These are phyloP conservation scores for Parazoanthus darwini DNA, from an alignment of 92 coral and sea anemone species.

Conservation along the genomic window DNA sequence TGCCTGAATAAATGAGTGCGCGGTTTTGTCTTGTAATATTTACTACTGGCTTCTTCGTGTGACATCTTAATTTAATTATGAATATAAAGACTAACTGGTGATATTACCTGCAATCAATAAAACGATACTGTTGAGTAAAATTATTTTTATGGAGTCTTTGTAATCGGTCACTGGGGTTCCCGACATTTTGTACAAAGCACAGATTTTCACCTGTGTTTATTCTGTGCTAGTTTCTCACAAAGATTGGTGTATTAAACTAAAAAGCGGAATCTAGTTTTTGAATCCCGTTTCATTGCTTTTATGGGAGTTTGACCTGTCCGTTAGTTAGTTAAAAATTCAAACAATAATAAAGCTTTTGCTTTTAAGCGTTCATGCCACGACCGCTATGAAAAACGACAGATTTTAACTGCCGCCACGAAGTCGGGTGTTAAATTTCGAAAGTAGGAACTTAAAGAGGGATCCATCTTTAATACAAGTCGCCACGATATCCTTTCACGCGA, in stretches of 20 bases:
- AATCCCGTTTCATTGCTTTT: constrained; percentile 29
- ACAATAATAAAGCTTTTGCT: constrained; percentile 38
- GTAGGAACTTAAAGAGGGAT: background rate
- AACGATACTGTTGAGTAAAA: constrained; percentile 44
- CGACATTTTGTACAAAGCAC: constrained; percentile 35
- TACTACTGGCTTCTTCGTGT: constrained; percentile 35
- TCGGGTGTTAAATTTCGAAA: constrained; percentile 41
- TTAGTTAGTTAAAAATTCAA: constrained; percentile 47
- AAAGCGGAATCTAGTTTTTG: constrained; percentile 8
- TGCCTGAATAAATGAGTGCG: constrained; percentile 31
- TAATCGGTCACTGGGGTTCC: constrained; percentile 24
- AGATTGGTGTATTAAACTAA: background rate
- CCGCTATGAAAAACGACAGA: constrained; percentile 36
- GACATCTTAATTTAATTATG: constrained; percentile 44
- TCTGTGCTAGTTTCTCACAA: constrained; percentile 2
- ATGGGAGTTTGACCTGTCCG: constrained; percentile 34
- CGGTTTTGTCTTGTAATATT: constrained; percentile 36
- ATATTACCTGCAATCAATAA: constrained; percentile 45
- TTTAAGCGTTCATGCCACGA: constrained; percentile 19
- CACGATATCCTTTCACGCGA: constrained; percentile 34
- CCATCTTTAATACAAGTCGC: constrained; percentile 23
- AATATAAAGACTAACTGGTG: constrained; percentile 43
- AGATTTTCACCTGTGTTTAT: constrained; percentile 17
- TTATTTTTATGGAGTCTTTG: constrained; percentile 19
- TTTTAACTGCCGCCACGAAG: constrained; percentile 36